phyloP scores from a whole-genome alignment of 2,888 invertebrate genomes.

The Trichopoda pennipes region DNA sequence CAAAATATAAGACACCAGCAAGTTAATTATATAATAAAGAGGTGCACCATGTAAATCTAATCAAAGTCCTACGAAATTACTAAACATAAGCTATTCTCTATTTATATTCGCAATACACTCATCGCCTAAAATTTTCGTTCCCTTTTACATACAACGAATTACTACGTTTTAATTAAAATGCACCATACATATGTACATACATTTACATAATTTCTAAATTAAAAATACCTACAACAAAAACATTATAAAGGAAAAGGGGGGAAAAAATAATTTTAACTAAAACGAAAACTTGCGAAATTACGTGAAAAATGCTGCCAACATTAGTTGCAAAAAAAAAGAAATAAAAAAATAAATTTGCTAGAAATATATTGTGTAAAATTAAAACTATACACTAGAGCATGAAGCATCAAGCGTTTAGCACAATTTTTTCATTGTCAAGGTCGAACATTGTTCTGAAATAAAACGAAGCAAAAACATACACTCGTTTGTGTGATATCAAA shows the following conservation, averaged over 20 bases:
- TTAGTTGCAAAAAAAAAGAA: slow-evolving; percentile 39
- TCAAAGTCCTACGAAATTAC: no score
- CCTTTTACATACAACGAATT: slow-evolving; percentile 33
- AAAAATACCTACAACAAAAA: slow-evolving; percentile 36
- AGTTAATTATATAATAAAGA: no score
- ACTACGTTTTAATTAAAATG: slow-evolving; percentile 42
- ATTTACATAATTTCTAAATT: not conserved
- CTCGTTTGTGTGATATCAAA: slow-evolving; percentile 19
- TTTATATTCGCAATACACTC: not conserved
- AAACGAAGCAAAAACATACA: slow-evolving; percentile 34
- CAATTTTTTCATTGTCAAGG: slow-evolving; percentile 79
- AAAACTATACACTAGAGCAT: slow-evolving; percentile 54
- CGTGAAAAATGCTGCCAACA: slow-evolving; percentile 59
- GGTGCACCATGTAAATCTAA: no score
- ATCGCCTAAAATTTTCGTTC: slow-evolving; percentile 13
- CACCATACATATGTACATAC: slow-evolving; percentile 42
- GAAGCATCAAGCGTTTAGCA: slow-evolving; percentile 64
- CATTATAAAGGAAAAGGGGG: not conserved
- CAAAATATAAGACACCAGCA: no score
- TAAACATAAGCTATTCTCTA: not conserved
- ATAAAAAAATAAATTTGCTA: slow-evolving; percentile 2
- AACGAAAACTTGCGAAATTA: slow-evolving; percentile 76
- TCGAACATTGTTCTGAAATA: slow-evolving; percentile 78
- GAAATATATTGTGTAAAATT: slow-evolving; percentile 24
- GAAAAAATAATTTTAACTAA: slow-evolving; percentile 68